Conservation (phyloP, 1,140 invertebrate species). For the Argopecten irradians region DNA sequence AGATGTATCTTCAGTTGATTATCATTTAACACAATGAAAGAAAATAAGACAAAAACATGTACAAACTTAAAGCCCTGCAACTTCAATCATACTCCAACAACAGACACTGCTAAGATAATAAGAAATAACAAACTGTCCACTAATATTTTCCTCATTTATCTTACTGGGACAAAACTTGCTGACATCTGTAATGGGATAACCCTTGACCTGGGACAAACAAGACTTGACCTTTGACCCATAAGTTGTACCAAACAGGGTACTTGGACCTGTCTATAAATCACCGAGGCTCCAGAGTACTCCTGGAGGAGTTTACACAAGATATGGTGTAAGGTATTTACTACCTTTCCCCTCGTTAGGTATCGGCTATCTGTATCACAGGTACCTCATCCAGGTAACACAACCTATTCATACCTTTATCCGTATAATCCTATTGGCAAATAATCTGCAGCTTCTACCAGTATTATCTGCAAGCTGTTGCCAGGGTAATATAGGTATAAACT, state of each 20-base stretch:
- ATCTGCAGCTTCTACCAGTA: neutral
- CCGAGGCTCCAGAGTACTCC: neutral
- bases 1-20: neutral
- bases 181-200: neutral
- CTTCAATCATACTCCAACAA: neutral
- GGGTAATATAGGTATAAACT: neutral
- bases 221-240: neutral
- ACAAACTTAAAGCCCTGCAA: neutral
- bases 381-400: conserved; percentile 1
- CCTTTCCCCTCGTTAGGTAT: neutral
- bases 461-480: neutral
- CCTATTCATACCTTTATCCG: neutral
- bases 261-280: conserved; percentile 1
- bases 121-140: neutral
- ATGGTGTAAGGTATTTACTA: neutral
- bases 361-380: neutral
- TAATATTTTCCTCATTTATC: neutral
- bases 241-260: neutral
- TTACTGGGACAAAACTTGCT: neutral
- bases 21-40: neutral
- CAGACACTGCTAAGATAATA: neutral
- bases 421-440: neutral
- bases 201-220: conserved; percentile 7
- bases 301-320: conserved; percentile 11
- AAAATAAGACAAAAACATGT: neutral